phyloP scores from a whole-genome alignment of 2,113 vertebrate species.

The Labeo catla region DNA sequence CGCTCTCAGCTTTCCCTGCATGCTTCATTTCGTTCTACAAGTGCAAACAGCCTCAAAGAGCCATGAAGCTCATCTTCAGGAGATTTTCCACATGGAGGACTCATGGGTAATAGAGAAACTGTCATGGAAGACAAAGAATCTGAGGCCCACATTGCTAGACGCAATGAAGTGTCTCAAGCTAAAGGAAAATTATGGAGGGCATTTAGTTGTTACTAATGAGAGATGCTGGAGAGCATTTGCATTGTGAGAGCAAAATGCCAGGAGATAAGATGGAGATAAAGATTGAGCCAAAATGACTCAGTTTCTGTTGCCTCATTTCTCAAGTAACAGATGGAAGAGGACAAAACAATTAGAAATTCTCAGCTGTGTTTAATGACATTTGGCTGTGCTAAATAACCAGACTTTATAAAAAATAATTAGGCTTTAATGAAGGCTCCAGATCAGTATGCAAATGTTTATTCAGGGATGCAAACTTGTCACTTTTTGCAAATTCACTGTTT shows the following conservation, averaged over 20 bases:
- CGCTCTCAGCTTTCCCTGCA: background rate
- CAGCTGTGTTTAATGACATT: background rate
- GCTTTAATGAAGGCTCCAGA: background rate
- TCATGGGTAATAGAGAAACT: background rate
- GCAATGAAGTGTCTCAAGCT: background rate
- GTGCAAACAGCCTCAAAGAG: background rate
- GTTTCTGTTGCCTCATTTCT: background rate
- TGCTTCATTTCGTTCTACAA: slow-evolving; percentile 17
- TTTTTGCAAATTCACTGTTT: too few relatives aligned
- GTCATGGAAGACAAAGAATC: background rate
- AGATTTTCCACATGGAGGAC: background rate
- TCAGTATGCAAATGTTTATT: background rate
- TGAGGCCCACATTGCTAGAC: background rate
- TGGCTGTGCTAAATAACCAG: background rate
- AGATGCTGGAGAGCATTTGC: background rate
- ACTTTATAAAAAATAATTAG: background rate
- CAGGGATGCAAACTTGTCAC: too few relatives aligned
- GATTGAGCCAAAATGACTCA: background rate
- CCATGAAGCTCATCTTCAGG: background rate
- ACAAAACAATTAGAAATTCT: background rate
- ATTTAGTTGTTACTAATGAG: background rate
- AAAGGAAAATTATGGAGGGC: background rate
- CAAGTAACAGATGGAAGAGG: slow-evolving; percentile 12
- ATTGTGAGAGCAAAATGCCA: background rate
- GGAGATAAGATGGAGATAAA: background rate